Percentiles rank a stretch among this genome's conserved stretches.
These are phyloP conservation scores for Chascanopsetta lugubris DNA, from an alignment of 2,113 vertebrate genomes.

Conservation along the genomic window DNA sequence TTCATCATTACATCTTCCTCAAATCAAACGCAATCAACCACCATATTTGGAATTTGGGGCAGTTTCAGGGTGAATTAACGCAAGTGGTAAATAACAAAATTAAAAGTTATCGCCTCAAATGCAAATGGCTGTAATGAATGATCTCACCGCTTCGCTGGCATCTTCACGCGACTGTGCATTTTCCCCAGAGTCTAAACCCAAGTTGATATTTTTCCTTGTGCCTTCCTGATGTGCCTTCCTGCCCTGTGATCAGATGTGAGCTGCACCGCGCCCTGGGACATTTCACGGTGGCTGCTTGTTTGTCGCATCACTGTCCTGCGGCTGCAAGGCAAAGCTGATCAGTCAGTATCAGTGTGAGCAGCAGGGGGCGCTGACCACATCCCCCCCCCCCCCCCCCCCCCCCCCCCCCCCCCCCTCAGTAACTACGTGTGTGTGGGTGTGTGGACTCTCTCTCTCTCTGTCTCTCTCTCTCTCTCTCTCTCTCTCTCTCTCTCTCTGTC, in stretches of 20 bases:
- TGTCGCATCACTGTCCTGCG: conserved; percentile 23
- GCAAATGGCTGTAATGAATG: conserved; percentile 1
- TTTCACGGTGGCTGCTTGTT: conserved; percentile 38
- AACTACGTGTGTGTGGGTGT: too few relatives aligned
- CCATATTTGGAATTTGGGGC: background rate
- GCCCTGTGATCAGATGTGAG: conserved; percentile 31
- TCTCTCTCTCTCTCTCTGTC: too few relatives aligned
- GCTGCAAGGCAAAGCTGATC: conserved; percentile 44
- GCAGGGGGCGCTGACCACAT: conserved; percentile 35
- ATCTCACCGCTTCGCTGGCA: conserved; percentile 10
- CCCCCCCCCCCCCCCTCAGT: too few relatives aligned
- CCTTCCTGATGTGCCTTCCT: conserved; percentile 15
- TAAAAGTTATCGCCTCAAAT: background rate
- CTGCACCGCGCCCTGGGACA: conserved; percentile 9
- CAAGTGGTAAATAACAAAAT: conserved; percentile 17
- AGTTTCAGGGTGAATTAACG: conserved; percentile 30
- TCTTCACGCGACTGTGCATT: conserved; percentile 19
- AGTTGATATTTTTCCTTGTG: background rate
- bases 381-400: too few relatives aligned
- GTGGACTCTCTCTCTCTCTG: too few relatives aligned
- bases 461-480: too few relatives aligned
- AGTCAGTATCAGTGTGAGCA: conserved; percentile 50
- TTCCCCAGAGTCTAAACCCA: conserved; percentile 1
- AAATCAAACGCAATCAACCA: conserved; percentile 35
- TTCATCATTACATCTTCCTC: conserved; percentile 14